Percentiles rank a stretch among this genome's conserved stretches.
These are phyloP conservation scores for Neomicropteryx cornuta DNA, from an alignment of 1,140 invertebrate species.

Conservation along the genomic window DNA sequence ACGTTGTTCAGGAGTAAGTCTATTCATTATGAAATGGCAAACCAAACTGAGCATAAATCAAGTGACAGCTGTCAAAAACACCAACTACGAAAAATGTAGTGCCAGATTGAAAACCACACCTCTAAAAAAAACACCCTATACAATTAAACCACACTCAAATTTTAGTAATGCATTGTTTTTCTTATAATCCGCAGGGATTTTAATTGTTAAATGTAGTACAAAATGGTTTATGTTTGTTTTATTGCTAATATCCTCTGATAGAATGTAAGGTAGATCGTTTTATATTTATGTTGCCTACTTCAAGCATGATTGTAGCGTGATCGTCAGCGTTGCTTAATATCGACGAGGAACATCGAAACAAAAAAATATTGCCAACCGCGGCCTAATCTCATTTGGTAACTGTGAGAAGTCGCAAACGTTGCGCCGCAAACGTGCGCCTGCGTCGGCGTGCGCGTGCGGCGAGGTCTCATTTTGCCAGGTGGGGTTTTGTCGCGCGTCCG, in stretches of 20 bases:
- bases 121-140: too few species aligned
- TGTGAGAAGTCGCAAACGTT: constrained; percentile 50
- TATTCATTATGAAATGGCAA: too few species aligned
- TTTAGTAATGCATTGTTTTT: too few species aligned
- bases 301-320: constrained; percentile 17
- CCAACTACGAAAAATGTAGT: too few species aligned
- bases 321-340: neutral
- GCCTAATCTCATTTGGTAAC: constrained; percentile 88
- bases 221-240: constrained; percentile 36
- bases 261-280: constrained; percentile 5
- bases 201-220: too few species aligned
- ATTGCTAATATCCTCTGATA: constrained; percentile 15
- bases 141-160: too few species aligned
- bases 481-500: constrained; percentile 49
- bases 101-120: too few species aligned
- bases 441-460: constrained; percentile 21
- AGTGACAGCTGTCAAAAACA: too few species aligned
- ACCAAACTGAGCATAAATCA: too few species aligned
- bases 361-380: constrained; percentile 23
- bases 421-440: constrained; percentile 7
- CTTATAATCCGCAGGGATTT: too few species aligned
- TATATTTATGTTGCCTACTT: constrained; percentile 28
- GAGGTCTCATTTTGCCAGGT: constrained; percentile 48
- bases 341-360: too few species aligned
- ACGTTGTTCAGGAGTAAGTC: too few species aligned